Evolutionary conservation across 2,888 invertebrate genomes (phyloP).

Genomic region (Oscheius sp.): DNA sequence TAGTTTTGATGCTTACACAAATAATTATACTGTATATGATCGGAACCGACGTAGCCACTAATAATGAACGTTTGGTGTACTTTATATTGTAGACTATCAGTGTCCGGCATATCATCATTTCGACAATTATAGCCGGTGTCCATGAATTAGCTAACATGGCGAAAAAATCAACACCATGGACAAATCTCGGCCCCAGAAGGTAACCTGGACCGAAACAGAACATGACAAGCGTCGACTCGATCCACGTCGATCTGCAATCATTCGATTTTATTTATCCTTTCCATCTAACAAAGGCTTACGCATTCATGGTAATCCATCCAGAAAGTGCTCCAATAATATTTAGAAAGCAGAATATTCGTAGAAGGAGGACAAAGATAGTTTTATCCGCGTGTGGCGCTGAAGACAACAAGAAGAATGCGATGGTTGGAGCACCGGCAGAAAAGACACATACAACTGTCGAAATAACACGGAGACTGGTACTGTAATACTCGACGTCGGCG

Average conservation of each 20-base stretch:
- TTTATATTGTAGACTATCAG: neutral
- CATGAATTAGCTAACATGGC: neutral
- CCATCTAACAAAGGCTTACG: too few relatives aligned
- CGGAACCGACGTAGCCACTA: neutral
- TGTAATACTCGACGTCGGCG: too few relatives aligned
- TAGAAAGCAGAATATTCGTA: too few relatives aligned
- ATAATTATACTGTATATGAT: neutral
- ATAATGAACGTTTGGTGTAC: neutral
- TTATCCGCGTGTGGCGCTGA: too few relatives aligned
- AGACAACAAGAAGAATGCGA: too few relatives aligned
- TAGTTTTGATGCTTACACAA: neutral
- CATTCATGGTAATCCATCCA: too few relatives aligned
- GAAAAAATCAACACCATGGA: neutral
- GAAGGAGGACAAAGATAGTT: too few relatives aligned
- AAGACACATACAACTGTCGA: too few relatives aligned
- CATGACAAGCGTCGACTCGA: neutral
- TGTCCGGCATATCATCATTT: slow-evolving; percentile 4
- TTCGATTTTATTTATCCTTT: neutral
- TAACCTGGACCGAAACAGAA: neutral
- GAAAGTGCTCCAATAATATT: too few relatives aligned
- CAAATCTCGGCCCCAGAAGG: neutral
- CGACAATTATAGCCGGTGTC: neutral
- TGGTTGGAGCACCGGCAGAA: too few relatives aligned
- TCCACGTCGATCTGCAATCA: neutral
- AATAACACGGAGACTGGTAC: too few relatives aligned